Conservation (phyloP, 1,140 invertebrate genomes). For the Apolygus lucorum region DNA sequence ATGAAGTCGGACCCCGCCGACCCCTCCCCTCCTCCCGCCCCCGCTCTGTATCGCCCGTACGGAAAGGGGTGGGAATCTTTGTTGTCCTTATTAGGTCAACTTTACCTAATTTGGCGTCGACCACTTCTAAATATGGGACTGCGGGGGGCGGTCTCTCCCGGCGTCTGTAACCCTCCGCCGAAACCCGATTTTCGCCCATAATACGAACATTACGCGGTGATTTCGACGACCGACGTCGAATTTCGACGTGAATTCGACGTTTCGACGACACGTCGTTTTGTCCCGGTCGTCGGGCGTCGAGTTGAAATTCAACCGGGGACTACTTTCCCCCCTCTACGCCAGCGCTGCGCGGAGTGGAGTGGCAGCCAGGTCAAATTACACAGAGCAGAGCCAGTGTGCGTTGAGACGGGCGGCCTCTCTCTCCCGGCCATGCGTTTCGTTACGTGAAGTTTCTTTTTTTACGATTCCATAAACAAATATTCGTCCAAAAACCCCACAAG, state of each 20-base stretch:
- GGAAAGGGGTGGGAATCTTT: background rate
- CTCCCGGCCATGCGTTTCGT: slow-evolving; percentile 25
- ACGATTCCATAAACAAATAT: too few species aligned
- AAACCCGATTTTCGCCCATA: too few species aligned
- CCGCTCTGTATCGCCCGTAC: too few species aligned
- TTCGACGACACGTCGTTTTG: too few species aligned
- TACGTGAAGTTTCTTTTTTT: slow-evolving; percentile 18
- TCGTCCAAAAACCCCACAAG: too few species aligned
- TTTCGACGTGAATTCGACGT: too few species aligned
- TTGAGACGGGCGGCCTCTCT: slow-evolving; percentile 21
- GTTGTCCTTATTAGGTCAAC: background rate
- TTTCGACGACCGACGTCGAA: too few species aligned
- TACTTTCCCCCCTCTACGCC: slow-evolving; percentile 30
- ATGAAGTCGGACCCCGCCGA: background rate
- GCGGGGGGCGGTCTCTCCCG: background rate
- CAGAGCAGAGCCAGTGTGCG: slow-evolving; percentile 33
- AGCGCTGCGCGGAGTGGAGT: slow-evolving; percentile 22
- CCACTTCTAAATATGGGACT: background rate
- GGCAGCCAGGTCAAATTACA: slow-evolving; percentile 32
- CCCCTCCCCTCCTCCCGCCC: too few species aligned
- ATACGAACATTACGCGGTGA: too few species aligned
- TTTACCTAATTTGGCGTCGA: background rate
- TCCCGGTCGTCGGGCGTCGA: too few species aligned
- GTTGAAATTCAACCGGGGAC: slow-evolving; percentile 24
- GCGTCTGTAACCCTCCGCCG: background rate